Base-by-base conservation (phyloP, 37 sponge, comb jelly and placozoan genomes). In the Bolinopsis microptera region DNA sequence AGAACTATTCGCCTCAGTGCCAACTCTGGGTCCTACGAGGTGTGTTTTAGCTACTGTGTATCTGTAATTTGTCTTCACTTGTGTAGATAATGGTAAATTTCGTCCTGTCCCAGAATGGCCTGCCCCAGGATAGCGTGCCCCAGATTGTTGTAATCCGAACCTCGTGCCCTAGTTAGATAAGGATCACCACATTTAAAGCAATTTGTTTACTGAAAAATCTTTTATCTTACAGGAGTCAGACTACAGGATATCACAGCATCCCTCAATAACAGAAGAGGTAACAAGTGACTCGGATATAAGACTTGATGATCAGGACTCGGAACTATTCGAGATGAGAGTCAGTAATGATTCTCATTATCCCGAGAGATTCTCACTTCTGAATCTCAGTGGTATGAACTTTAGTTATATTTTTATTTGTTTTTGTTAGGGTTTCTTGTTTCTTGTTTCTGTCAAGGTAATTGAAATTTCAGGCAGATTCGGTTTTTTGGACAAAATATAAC, bases 291-390 rank as follows among this genome's bases (percentile, higher is more conserved):
- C 5, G 75, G 75, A 72, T n/a, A 72, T 21, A 23, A 28, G 5
- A 72, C 27, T 21, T 30, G 75, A 72, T 3, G 75, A 72, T 30
- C 13, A 24, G 31, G 13, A 72, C 31, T n/a, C 31, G 3, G 75
- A 72, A n/a, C n/a, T n/a, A n/a, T 30, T 72, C 27, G 75, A 72
- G 75, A 72, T 72, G 75, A 72, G 75, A 28, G 3, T 72, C 75
- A 72, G 75, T 28, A 3, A 72, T 3, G 75, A n/a, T 23, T 72
- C 75, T 30, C 27, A 72, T 5, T 72, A 72, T 28, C 75, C 75
- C 27, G 5, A 8, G 3, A 72, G 31, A 28, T 72, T 72, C 75
- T 72, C 75, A n/a, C 75, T 72, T 8, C 75, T 72, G 3, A 72
- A 72, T 72, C 75, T 72, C 18, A 30, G 22, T 28, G 31, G 26